Percentiles rank a stretch among this genome's conserved stretches.
phyloP scores from a whole-genome alignment of 35 echinoderm and acorn worm genomes.

The Nesometra sesokonis region DNA sequence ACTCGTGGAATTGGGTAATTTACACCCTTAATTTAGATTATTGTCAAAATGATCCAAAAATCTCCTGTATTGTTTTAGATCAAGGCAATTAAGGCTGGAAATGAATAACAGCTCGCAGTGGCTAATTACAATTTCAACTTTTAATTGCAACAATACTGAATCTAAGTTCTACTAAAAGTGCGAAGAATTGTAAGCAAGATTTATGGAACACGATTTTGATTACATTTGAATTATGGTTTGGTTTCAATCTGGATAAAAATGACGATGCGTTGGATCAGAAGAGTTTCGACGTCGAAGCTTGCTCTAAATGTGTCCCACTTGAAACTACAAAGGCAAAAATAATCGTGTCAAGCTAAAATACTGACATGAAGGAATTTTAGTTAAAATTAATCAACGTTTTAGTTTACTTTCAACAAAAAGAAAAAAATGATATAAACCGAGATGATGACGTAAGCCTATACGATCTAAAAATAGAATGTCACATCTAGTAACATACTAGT shows the following conservation, averaged over 20 bases:
- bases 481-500: too few species aligned
- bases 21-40: constrained; percentile 1
- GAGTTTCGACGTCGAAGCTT: background rate
- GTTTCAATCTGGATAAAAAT: background rate
- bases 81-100: background rate
- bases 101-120: background rate
- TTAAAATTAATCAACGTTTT: background rate
- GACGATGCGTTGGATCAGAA: background rate
- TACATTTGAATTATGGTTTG: constrained; percentile 1
- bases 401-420: background rate
- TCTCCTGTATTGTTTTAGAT: background rate
- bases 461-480: background rate
- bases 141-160: background rate
- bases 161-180: background rate
- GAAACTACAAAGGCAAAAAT: background rate
- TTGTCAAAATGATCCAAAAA: constrained; percentile 1
- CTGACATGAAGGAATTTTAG: background rate
- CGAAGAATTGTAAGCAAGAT: background rate
- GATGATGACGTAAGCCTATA: background rate
- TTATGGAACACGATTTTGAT: background rate
- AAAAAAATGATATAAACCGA: too few species aligned
- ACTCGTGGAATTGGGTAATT: background rate
- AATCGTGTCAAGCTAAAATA: background rate
- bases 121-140: background rate
- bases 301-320: background rate